A percentile compares a stretch with the other conserved stretches of the same genome.
These are phyloP conservation scores for Neuroterus valhalla DNA, from an alignment of 1,140 invertebrate species.

Conservation along the genomic window DNA sequence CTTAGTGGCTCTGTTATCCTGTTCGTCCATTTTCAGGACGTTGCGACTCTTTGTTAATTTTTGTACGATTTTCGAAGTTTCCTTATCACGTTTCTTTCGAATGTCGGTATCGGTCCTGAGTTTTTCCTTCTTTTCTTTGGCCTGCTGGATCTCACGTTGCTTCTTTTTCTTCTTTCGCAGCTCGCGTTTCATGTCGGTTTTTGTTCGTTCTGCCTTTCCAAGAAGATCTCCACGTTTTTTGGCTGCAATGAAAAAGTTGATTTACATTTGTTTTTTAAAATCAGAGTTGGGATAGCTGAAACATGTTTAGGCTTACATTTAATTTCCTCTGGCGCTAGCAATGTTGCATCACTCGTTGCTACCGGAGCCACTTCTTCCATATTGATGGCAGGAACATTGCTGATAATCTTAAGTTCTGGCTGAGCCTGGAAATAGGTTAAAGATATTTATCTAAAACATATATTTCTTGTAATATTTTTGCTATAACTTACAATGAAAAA, in stretches of 20 bases:
- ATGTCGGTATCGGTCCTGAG: slow-evolving; percentile 52
- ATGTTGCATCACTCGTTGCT: slow-evolving; percentile 86
- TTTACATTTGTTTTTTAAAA: slow-evolving; percentile 33
- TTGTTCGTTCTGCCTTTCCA: slow-evolving; percentile 86
- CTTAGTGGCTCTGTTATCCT: slow-evolving; percentile 78
- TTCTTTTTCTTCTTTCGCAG: slow-evolving; percentile 90
- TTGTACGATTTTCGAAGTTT: slow-evolving; percentile 72
- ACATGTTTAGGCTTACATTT: slow-evolving; percentile 76
- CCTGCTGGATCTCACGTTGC: slow-evolving; percentile 78
- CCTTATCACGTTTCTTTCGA: slow-evolving; percentile 37
- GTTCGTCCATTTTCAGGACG: slow-evolving; percentile 76
- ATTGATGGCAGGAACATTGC: slow-evolving; percentile 91
- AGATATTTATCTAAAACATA: slow-evolving; percentile 4
- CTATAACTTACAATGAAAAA: no score
- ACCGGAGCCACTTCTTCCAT: slow-evolving; percentile 98
- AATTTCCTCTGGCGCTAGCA: slow-evolving; percentile 97
- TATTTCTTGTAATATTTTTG: no score
- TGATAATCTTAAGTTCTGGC: slow-evolving; percentile 93
- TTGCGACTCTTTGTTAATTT: slow-evolving; percentile 80
- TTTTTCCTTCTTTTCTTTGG: slow-evolving; percentile 76
- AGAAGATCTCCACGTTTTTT: slow-evolving; percentile 87
- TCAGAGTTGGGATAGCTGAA: slow-evolving; percentile 10
- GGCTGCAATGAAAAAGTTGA: slow-evolving; percentile 68
- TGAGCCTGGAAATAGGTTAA: slow-evolving; percentile 75
- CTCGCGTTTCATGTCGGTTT: slow-evolving; percentile 93